A percentile compares a stretch with the other conserved stretches of the same genome.
Evolutionary conservation across 2,113 vertebrate genomes (phyloP).

Genomic region (Lagenorhynchus albirostris): DNA sequence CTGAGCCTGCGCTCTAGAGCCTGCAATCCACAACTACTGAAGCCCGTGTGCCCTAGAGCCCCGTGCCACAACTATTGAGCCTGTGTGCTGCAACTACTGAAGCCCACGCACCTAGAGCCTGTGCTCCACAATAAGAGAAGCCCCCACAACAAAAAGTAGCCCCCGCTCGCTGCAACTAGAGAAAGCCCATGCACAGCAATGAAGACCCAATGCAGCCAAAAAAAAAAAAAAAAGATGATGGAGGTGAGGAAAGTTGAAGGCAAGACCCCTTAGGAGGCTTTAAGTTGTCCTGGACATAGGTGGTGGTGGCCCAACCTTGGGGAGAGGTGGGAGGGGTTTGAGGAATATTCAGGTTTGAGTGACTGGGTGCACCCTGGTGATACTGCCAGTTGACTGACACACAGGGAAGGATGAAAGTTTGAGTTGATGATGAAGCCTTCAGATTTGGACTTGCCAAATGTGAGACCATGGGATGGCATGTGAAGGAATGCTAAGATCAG

Average conservation of each 20-base stretch:
- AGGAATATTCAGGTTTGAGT: neutral
- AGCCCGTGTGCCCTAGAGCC: no score
- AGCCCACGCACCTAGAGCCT: no score
- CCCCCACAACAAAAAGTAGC: no score
- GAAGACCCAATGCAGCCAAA: no score
- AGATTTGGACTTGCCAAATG: neutral
- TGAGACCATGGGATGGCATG: neutral
- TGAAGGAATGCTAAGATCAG: neutral
- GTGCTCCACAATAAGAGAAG: no score
- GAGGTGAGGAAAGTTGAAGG: neutral
- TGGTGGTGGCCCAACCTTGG: neutral
- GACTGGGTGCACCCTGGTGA: neutral
- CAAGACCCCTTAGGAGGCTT: neutral
- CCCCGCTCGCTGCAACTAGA: no score
- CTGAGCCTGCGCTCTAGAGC: no score
- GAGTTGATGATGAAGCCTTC: neutral
- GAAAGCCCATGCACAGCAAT: no score
- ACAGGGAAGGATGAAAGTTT: neutral
- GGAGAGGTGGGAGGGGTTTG: neutral
- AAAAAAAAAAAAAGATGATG: neutral
- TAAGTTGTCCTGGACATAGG: neutral
- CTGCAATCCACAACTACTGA: no score
- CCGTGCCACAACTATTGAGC: no score
- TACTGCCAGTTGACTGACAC: neutral
- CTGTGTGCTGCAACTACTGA: no score